Evolutionary conservation across 2,113 vertebrate species (phyloP).

Genomic region (Myiozetetes cayanensis): DNA sequence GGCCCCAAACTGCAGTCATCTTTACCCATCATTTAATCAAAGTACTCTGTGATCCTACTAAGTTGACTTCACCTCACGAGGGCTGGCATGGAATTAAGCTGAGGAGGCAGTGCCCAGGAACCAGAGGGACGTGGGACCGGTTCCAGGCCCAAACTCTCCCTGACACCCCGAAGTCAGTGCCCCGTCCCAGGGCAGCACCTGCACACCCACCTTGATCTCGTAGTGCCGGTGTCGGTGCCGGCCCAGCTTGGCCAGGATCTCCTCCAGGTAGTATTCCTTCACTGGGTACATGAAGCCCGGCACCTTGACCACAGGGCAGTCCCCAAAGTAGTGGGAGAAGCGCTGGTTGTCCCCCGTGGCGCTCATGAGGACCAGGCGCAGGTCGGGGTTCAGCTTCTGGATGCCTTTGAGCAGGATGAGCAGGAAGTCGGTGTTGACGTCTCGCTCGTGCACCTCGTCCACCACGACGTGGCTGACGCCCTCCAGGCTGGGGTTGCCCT

Average conservation of each 20-base stretch:
- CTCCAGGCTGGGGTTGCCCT: constrained; percentile 85
- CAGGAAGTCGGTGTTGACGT: constrained; percentile 95
- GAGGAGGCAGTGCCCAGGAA: background rate
- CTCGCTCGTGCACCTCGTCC: constrained; percentile 95
- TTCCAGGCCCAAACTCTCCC: background rate
- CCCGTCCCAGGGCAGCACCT: background rate
- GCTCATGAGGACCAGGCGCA: constrained; percentile 92
- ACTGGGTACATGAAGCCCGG: constrained; percentile 97
- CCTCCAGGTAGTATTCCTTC: constrained; percentile 87
- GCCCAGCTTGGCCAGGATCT: constrained; percentile 86
- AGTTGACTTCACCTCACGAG: background rate
- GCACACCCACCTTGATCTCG: constrained; percentile 67
- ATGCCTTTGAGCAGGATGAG: constrained; percentile 87
- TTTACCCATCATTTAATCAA: background rate
- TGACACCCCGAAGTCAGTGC: background rate
- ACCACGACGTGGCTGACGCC: constrained; percentile 94
- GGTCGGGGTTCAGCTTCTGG: constrained; percentile 79
- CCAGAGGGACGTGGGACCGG: background rate
- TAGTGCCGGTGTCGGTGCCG: constrained; percentile 70
- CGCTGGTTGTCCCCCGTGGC: constrained; percentile 91
- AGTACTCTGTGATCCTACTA: background rate
- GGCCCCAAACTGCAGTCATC: background rate
- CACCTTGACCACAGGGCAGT: constrained; percentile 86
- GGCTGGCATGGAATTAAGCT: background rate
- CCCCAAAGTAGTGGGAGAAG: constrained; percentile 87